phyloP scores from a whole-genome alignment of 2,113 vertebrate genomes.

The Peromyscus maniculatus region DNA sequence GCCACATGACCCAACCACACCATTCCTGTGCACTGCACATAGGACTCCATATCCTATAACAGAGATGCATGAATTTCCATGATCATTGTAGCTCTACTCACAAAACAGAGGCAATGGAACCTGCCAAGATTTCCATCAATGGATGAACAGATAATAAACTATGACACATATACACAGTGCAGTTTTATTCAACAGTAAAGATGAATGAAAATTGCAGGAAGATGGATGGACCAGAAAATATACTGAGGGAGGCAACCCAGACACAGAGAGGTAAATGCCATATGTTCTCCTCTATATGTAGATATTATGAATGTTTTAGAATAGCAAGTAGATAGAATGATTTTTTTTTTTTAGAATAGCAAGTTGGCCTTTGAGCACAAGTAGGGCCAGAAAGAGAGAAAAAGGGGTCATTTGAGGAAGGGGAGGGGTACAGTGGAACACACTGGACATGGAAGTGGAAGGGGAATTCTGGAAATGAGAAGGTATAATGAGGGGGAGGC shows the following conservation, averaged over 20 bases:
- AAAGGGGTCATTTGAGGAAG: background rate
- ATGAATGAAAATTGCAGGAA: background rate
- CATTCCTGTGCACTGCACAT: background rate
- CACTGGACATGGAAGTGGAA: background rate
- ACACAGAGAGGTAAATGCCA: background rate
- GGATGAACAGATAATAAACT: background rate
- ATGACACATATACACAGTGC: background rate
- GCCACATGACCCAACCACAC: background rate
- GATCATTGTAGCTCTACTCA: background rate
- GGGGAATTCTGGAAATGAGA: background rate
- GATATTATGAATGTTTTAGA: background rate
- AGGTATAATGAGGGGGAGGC: background rate
- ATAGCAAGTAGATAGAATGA: background rate
- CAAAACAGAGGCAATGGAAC: background rate
- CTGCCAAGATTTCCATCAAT: background rate
- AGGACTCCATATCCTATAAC: background rate
- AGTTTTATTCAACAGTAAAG: background rate
- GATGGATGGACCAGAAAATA: background rate
- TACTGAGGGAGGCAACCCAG: background rate
- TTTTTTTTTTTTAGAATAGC: background rate
- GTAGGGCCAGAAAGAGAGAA: background rate
- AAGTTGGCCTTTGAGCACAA: background rate
- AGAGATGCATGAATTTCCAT: background rate
- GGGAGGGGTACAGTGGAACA: background rate
- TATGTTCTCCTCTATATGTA: background rate